Evolutionary conservation across 1,140 invertebrate species (phyloP), one percentile per base, ranked within the genome.

Genomic region (Venturia canescens): DNA sequence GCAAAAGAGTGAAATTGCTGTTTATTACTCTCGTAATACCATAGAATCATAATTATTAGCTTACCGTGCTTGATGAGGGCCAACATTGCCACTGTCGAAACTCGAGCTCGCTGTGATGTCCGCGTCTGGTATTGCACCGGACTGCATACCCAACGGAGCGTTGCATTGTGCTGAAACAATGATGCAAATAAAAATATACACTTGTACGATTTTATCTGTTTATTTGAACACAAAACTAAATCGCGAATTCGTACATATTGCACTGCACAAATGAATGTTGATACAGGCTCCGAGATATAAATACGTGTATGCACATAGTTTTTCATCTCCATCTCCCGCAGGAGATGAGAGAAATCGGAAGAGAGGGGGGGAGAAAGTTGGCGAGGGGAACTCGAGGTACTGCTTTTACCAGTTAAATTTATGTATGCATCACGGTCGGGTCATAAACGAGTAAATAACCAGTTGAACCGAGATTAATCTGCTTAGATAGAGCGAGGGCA

Each of bases 21-120:
- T 44, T 44, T 44, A 44, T 44, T 44, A 44, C 13, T 44, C 7
- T 44, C 38, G 38, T 44, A 13, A 44, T 44, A 44, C 27, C 23
- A 23, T 66, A 3, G 9, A 66, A 26, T 23, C 13, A 44, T 34
- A n/a, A 21, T 78, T 50, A 31, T 78, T 27, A 66, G 31, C 50
- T 85, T 92, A 95, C 95, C 95, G 93, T 85, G 93, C 94, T 88
- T 94, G 93, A 82, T 93, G 93, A 23, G 95, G 95, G 57, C 95
- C 95, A 44, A 96, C 95, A 86, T 94, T 96, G 81, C 93, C 93
- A 78, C 92, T 93, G 88, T 96, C 95, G 90, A 95, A 95, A 79
- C 94, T 94, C 38, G 95, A 96, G 87, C 95, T 96, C 50, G 95
- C 95, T n/a, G 93, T 93, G 86, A 96, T 94, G 87, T 94, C 94